Base-by-base conservation (phyloP, 2,888 invertebrate genomes). In the Eurytoma californica region DNA sequence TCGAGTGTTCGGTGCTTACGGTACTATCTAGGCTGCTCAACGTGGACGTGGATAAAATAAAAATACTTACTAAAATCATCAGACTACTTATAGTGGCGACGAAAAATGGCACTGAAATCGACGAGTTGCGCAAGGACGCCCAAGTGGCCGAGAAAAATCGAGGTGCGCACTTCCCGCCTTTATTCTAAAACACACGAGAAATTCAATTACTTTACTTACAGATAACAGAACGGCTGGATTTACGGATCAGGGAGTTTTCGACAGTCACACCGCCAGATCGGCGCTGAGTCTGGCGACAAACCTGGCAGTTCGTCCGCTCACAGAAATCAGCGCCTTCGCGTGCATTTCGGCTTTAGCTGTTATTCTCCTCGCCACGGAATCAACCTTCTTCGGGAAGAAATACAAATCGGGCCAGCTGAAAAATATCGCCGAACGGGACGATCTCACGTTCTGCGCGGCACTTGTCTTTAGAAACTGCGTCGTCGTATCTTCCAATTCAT, bases 211-310 rank as follows among this genome's bases (percentile, higher is more conserved):
- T n/a, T n/a, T n/a, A n/a, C n/a, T n/a, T 57, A 51, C 60, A 90
- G 90, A 90, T 77, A 83, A 82, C 20, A 87, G 89, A 84, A 90
- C 88, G 4, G 89, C 89, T 13, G 90, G 90, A n/a, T 90, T 89
- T 72, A 88, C 89, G 3, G 86, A 89, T 18, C 82, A 85, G 3
- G 86, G 86, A 3, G 83, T 83, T 61, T 80, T 90, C 13, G 86
- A 88, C 20, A 87, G 87, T 75, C 79, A 74, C 2, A 88, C 84
- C 70, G 82, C 86, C 0, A 83, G 87, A 73, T 87, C 87, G 3
- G 90, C 89, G 13, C 75, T 90, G 3, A 87, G 88, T 82, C 85
- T 90, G 39, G 87, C 90, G 9, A 90, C 89, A 3, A 90, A 90
- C 70, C 85, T 89, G 85, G 86, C 86, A 3, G 84, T 84, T 3